Evolutionary conservation across 2,888 invertebrate genomes (phyloP), one percentile per base, ranked within the genome.

Genomic region (Ceriagrion tenellum): DNA sequence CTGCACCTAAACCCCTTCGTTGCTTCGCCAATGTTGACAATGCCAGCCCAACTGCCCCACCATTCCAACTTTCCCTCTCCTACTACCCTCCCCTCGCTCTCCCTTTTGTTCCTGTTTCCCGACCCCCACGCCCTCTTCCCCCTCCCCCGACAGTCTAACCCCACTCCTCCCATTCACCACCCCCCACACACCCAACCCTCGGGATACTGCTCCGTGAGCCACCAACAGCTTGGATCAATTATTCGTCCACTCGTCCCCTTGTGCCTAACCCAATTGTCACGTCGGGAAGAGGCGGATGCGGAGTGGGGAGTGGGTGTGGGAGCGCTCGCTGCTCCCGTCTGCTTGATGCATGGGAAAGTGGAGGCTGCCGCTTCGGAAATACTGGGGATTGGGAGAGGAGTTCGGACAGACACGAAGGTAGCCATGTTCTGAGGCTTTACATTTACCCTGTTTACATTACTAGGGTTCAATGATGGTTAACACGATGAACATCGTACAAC

Each of bases 201-300:
- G 30, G 13, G 16, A 12, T n/a, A 13, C 30, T 81, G 81, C 81
- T 30, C 81, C 35, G 81, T 30, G 35, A 35, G 30, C 35, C 81
- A 93, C 63, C 93, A 47, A 47, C 93, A 63, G 69, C 93, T 93
- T 93, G 93, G 93, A 93, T 93, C 93, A 93, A 93, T 93, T 93
- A 93, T 93, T 93, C 93, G 93, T 74, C 93, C 93, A n/a, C 93
- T 93, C 81, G 93, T 91, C 93, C 93, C 93, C 74, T 93, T 20
- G 93, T 55, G 69, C 69, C 63, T 74, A 93, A 93, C 69, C 40
- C 93, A 93, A 93, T 93, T 93, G 81, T 81, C 81, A 35, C 81
- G 81, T 81, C 81, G 26, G 63, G 35, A 63, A 59, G 91, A 26
- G 91, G 63, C 18, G 26, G 13, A 47, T 4, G 69, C 26, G 69